These are phyloP conservation scores for Heliconius aoede DNA, from an alignment of 2,888 invertebrate species.

Conservation along the genomic window DNA sequence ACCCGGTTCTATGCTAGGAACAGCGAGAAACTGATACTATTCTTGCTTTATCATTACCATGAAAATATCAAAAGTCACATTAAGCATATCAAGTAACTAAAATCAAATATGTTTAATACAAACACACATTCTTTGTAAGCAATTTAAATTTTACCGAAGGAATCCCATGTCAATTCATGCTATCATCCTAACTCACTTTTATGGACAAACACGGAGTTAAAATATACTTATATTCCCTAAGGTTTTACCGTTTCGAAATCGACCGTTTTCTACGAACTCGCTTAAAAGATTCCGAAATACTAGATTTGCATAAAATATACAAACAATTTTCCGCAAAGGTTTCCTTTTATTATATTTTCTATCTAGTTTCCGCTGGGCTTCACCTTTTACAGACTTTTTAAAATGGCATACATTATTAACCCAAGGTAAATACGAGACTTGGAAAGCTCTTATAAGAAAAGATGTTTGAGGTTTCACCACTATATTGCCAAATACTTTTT, in stretches of 20 bases:
- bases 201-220: conserved; percentile 23
- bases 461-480: background rate
- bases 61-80: background rate
- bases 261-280: conserved; percentile 22
- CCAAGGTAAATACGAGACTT: background rate
- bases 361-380: conserved; percentile 4
- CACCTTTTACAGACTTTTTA: conserved; percentile 14
- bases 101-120: background rate
- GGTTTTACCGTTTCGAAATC: conserved; percentile 20
- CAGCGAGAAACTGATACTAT: background rate
- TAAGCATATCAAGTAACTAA: background rate
- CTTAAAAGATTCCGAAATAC: conserved; percentile 31
- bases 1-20: no score
- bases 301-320: conserved; percentile 31
- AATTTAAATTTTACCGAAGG: conserved; percentile 10
- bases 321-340: conserved; percentile 26
- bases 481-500: background rate
- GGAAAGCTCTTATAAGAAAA: background rate
- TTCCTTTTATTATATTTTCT: conserved; percentile 28
- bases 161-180: conserved; percentile 29
- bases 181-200: conserved; percentile 31
- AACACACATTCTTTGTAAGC: conserved; percentile 9
- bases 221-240: conserved; percentile 31
- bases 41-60: background rate
- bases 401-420: conserved; percentile 18